Evolutionary conservation across 2,113 vertebrate genomes (phyloP).

Genomic region (Tringa solitaria): DNA sequence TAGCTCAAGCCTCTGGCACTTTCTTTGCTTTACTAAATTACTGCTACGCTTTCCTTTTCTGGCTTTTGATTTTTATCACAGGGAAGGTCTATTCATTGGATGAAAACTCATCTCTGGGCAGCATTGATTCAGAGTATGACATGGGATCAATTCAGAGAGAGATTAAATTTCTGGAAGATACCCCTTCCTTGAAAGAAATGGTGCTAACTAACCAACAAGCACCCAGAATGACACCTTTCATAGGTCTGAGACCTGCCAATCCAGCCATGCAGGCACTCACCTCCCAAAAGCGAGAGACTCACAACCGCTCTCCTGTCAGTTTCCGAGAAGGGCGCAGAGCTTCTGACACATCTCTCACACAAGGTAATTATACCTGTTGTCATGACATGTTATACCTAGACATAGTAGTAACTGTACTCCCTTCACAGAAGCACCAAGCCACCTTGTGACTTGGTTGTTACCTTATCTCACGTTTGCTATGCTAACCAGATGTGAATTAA

Average conservation of each 20-base stretch:
- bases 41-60: neutral
- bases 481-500: neutral
- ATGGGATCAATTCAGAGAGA: constrained; percentile 90
- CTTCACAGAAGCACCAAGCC: neutral
- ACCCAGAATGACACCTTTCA: constrained; percentile 76
- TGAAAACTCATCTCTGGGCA: constrained; percentile 89
- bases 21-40: neutral
- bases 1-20: neutral
- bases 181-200: constrained; percentile 82
- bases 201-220: constrained; percentile 77
- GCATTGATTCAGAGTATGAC: constrained; percentile 89
- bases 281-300: constrained; percentile 86
- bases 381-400: no score
- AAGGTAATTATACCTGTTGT: constrained; percentile 75
- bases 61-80: constrained; percentile 36
- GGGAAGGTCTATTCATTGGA: constrained; percentile 87
- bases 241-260: constrained; percentile 85
- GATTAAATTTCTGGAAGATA: constrained; percentile 84
- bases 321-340: constrained; percentile 95
- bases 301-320: constrained; percentile 96
- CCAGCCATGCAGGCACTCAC: constrained; percentile 88
- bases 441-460: fast-evolving
- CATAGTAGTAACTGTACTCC: fast-evolving
- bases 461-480: neutral
- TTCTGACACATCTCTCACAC: constrained; percentile 95